A percentile compares a stretch with the other conserved stretches of the same genome.
phyloP scores from a whole-genome alignment of 2,113 vertebrate genomes.

The Scalopus aquaticus region DNA sequence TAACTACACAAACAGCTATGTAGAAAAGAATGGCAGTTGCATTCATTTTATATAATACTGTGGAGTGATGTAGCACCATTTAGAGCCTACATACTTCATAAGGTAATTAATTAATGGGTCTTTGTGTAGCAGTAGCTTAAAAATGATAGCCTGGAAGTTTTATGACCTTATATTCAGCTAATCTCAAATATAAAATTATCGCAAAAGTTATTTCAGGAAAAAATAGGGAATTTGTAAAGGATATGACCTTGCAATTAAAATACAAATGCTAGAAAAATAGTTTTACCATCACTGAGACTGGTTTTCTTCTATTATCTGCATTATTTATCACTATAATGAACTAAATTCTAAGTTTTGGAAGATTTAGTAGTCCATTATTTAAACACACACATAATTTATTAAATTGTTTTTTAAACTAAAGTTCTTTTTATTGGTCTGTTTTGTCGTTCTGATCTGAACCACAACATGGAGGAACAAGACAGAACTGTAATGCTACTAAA shows the following conservation, averaged over 20 bases:
- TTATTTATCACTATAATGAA: slow-evolving; percentile 17
- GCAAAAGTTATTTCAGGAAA: slow-evolving; percentile 58
- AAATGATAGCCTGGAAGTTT: not conserved
- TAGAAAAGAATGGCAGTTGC: slow-evolving; percentile 47
- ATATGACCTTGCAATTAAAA: slow-evolving; percentile 2
- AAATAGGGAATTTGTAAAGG: slow-evolving; percentile 37
- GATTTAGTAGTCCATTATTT: slow-evolving; percentile 6
- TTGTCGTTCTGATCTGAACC: not conserved
- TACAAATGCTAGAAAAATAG: slow-evolving; percentile 50
- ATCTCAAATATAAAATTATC: slow-evolving; percentile 60
- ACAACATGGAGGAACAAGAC: not conserved
- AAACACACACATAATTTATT: not conserved
- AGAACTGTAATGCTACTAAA: not conserved
- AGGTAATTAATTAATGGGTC: not conserved
- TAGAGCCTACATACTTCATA: slow-evolving; percentile 41
- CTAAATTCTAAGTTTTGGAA: slow-evolving; percentile 41
- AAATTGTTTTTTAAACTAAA: slow-evolving; percentile 13
- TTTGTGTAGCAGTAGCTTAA: slow-evolving; percentile 39
- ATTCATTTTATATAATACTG: slow-evolving; percentile 31
- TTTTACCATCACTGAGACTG: not conserved
- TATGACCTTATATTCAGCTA: slow-evolving; percentile 14
- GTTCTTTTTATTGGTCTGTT: slow-evolving; percentile 33
- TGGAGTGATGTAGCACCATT: slow-evolving; percentile 48
- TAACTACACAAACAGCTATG: slow-evolving; percentile 41
- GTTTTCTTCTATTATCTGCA: slow-evolving; percentile 33